Conservation (phyloP, 2,113 vertebrate species). For the Gymnorhina tibicen region DNA sequence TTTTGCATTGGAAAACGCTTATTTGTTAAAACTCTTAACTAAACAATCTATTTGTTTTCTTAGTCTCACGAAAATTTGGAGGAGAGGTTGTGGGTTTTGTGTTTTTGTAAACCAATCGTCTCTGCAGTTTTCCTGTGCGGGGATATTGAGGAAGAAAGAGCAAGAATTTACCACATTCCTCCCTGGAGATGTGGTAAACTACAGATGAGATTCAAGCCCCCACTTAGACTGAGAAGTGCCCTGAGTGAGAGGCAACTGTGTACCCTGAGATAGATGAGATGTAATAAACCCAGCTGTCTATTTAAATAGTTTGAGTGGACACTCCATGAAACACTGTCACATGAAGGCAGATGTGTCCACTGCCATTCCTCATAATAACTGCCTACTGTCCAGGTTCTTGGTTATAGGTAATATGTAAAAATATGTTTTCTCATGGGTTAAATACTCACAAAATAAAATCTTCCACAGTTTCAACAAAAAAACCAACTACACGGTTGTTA, state of each 20-base stretch:
- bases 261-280: background rate
- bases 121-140: background rate
- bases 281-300: background rate
- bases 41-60: background rate
- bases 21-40: background rate
- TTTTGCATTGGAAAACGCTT: background rate
- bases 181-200: background rate
- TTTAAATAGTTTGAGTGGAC: background rate
- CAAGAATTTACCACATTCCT: background rate
- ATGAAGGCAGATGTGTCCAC: background rate
- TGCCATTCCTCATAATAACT: background rate
- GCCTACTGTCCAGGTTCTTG: background rate
- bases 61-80: background rate
- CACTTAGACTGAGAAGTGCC: background rate
- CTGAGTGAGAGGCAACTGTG: background rate
- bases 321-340: background rate
- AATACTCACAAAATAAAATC: background rate
- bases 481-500: accelerated
- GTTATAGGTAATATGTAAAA: background rate
- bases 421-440: background rate
- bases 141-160: background rate
- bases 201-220: background rate
- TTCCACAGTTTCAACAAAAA: background rate
- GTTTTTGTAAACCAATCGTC: background rate
- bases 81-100: background rate